phyloP scores from a whole-genome alignment of 2,888 invertebrate genomes.

The Caenorhabditis zanzibari region DNA sequence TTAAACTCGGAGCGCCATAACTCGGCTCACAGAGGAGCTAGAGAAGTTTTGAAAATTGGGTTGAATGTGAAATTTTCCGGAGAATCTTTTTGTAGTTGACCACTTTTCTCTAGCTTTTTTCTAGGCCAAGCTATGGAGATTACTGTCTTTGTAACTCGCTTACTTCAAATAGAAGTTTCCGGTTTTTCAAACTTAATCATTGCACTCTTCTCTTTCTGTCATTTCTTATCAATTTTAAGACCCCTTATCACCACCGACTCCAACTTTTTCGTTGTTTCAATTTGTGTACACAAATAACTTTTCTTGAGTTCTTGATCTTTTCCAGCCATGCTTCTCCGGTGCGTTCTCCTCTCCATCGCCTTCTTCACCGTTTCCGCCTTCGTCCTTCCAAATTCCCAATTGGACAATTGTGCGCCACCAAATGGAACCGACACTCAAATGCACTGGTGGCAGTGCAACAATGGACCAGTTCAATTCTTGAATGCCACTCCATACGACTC shows the following conservation, averaged over 20 bases:
- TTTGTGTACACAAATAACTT: background rate
- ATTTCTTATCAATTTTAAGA: background rate
- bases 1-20: too few species aligned
- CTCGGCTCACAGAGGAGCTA: too few species aligned
- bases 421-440: constrained; percentile 74
- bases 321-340: constrained; percentile 49
- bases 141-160: too few species aligned
- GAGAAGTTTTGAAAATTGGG: too few species aligned
- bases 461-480: constrained; percentile 62
- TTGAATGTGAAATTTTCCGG: too few species aligned
- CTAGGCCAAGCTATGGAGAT: too few species aligned
- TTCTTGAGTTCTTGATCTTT: constrained; percentile 1
- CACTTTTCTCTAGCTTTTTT: too few species aligned
- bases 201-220: too few species aligned
- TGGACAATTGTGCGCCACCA: constrained; percentile 64
- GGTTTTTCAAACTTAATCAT: too few species aligned
- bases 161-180: too few species aligned
- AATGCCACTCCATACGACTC: constrained; percentile 67
- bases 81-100: too few species aligned
- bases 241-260: background rate
- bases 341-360: constrained; percentile 35
- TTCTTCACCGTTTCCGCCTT: background rate
- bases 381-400: background rate
- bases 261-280: background rate
- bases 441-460: constrained; percentile 75